Evolutionary conservation across 2,888 invertebrate species (phyloP), one percentile per base, ranked within the genome.

Genomic region (Parelbella ahira): DNA sequence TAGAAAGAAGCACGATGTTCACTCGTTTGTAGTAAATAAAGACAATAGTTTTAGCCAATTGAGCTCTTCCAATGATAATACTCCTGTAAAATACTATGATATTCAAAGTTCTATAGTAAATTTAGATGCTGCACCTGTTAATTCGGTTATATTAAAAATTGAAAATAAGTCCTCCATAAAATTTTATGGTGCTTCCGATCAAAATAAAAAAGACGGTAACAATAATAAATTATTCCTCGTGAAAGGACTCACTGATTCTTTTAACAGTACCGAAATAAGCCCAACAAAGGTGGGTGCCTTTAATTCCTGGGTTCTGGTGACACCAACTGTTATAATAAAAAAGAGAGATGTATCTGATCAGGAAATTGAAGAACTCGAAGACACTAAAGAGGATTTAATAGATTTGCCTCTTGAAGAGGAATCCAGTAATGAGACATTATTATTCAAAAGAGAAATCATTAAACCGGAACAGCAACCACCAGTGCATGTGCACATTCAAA

Each of bases 401-500:
- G 84, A 86, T 56, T 72, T 82, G 39, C 80, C 84, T 7, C 55
- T 86, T 32, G 87, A 87, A 62, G 62, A 62, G 13, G 83, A 86
- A 7, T 37, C 39, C 7, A 63, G 56, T 11, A 83, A 86, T 60
- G 82, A 76, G 25, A 84, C 81, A 0, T 32, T 70, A 2, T 36
- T 86, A 23, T 86, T 71, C 41, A 87, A 87, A 45, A 73, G 87
- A 18, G 87, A 87, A 57, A 86, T 87, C 25, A 68, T 87, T 39
- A 84, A 77, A 24, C 83, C 87, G 0, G 87, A 88, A 12, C 86
- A 86, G 47, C 87, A 87, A 37, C 87, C 87, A 10, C 90, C 91
- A 0, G 91, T 93, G 3, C 88, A 89, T 58, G 91, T 93, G 41
- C 88, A 91, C 56, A 92, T 93, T 54, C 92, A 93, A 61, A 91